Base-by-base conservation (phyloP, 2,888 invertebrate genomes). In the Baccha elongata region DNA sequence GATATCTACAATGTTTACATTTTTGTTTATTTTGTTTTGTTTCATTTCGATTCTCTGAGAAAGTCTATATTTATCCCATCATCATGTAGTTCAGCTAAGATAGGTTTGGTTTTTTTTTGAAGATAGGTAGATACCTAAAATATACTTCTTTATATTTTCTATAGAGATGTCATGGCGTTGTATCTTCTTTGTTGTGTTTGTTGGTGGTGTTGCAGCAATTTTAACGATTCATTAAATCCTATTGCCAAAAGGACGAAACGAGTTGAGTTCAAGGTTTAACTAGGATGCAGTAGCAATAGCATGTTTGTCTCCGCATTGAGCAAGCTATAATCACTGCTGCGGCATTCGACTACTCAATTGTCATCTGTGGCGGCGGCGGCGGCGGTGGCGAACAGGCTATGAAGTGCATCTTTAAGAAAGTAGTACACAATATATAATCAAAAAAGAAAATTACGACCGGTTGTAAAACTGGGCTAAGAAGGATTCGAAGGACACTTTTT, bases 201-300 rank as follows among this genome's bases (percentile, higher is more conserved):
- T 69, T 75, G 58, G 48, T 65, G 58, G 46, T 60, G 60, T 76
- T 81, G 81, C 81, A 72, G 76, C 76, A 81, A 71, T 81, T 76
- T 81, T 67, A 83, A 72, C 83, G 76, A 76, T 83, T 83, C 83
- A 83, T 83, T 78, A 83, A 83, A 76, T 83, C 76, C 60, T 72
- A 68, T 83, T 83, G 76, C 83, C 81, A 78, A 83, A 72, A 83
- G 78, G 83, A 83, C 78, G 32, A 58, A 83, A 83, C 67, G 78
- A 83, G 83, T 83, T 83, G 78, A 83, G 83, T 83, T 83, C 83
- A 83, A 68, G 83, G 81, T 67, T 68, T 58, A 60, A 42, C 32
- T 29, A 67, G 76, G 71, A 83, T 83, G 83, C 83, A 72, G 55
- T 32, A 35, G 7, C 29, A 48, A 19, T 4, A 26, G 50, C 10